Evolutionary conservation across 2,797 vertebrate species (phyloP), one percentile per base, ranked within the genome.

Genomic region (Pipistrellus nathusii): DNA sequence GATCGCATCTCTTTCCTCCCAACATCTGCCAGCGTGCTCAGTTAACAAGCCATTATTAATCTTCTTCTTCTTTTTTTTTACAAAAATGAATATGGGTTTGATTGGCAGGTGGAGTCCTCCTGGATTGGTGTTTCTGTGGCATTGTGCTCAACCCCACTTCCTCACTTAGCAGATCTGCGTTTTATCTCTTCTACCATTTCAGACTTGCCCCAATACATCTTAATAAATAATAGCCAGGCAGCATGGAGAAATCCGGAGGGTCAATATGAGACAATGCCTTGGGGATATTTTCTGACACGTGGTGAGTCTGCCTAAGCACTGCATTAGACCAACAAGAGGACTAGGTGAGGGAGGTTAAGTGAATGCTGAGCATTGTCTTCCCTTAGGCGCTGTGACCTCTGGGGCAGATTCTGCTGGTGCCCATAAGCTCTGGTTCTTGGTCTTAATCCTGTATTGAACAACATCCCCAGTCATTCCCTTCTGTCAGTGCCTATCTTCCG

Each of bases 11-110:
- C 85, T 75, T 72, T 68, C 46, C 86, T 90, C 53, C 59, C 68
- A 62, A 92, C 72, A 55, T 85, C 85, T 96, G 90, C 91, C 87
- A 95, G 88, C 83, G 94, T 83, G 85, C 94, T 83, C 62, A 87
- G 90, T 89, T 97, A 98, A 97, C 85, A 96, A 97, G 96, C 92
- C 92, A 97, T 85, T 94, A 72, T 21, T 57, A 96, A 91, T 96
- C 95, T 96, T 62, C 4, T 48, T 48, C 11, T 46, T 46, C 96
- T 48, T 96, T 62, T 13, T 48, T 48, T 44, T 44, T 44, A 44
- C 44, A 82, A 92, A 71, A 96, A 95, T 68, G 81, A 91, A 71
- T 91, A 93, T 18, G 90, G 41, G 95, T 21, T 95, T 95, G 96
- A 98, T 91, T 96, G 96, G 96, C 97, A 96, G 93, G 93, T 84